phyloP scores from a whole-genome alignment of 2,113 vertebrate species.

The Ovis canadensis region DNA sequence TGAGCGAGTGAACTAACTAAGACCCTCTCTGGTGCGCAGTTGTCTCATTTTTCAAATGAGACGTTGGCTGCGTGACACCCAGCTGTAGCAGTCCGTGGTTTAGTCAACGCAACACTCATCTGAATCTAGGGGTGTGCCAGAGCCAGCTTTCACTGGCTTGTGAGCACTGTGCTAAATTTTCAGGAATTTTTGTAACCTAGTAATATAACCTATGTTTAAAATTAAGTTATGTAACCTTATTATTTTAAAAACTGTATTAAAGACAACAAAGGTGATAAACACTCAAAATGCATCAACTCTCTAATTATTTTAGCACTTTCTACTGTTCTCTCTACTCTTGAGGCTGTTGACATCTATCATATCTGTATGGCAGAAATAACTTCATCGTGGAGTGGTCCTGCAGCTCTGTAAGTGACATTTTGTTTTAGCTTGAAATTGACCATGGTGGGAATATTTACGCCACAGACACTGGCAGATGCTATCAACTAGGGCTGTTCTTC shows the following conservation, averaged over 20 bases:
- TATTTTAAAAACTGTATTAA: neutral
- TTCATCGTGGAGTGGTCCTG: fast-evolving
- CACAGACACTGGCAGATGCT: neutral
- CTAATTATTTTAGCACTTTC: neutral
- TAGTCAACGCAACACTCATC: too few relatives aligned
- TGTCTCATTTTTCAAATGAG: neutral
- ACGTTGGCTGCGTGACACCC: neutral
- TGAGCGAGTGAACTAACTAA: neutral
- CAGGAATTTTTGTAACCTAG: neutral
- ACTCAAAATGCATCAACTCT: neutral
- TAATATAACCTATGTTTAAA: neutral
- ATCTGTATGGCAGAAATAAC: neutral
- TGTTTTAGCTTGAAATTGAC: neutral
- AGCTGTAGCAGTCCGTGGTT: neutral
- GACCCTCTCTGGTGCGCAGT: neutral
- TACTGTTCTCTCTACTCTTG: too few relatives aligned
- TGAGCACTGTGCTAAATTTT: neutral
- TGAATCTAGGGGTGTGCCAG: neutral
- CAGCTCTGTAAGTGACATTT: fast-evolving
- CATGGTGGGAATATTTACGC: neutral
- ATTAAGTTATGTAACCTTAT: neutral
- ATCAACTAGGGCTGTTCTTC: neutral
- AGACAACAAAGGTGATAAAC: neutral
- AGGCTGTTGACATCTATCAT: neutral
- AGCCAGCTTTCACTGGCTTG: neutral